Evolutionary conservation across 2,797 vertebrate genomes (phyloP), one percentile per base, ranked within the genome.

Genomic region (Chlorospingus semifuscus): DNA sequence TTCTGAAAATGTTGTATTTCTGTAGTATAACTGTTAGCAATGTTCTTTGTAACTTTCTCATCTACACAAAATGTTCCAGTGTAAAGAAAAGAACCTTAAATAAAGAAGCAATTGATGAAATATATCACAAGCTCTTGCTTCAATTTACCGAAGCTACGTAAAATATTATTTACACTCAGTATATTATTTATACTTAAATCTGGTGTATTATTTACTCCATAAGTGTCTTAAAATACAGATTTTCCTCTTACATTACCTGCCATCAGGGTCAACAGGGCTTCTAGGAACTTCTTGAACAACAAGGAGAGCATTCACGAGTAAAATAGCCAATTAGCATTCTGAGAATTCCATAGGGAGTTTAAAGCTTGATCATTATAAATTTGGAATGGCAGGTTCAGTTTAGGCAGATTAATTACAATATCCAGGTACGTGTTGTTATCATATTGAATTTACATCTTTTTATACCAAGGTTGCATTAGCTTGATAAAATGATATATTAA

Each of bases 351-450:
- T 83, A 79, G 70, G 59, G 91, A 92, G 42, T 91, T 79, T 72
- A 95, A 95, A 94, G 63, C 85, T 94, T 97, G 95, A 97, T 93
- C 75, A 89, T 96, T 96, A 94, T 95, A 96, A 96, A 96, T 96
- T 87, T 97, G 89, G 96, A 96, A 90, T 94, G 94, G 52, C 87
- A 88, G 87, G 71, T 96, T 97, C 87, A 80, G 82, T 96, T 98
- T 96, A 96, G 94, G 95, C 75, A 97, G 90, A 98, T 95, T 97
- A 97, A 97, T 98, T 97, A 97, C 97, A 97, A 94, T 85, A 97
- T 72, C 76, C 91, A 97, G 92, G 95, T 97, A 97, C 9, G 26
- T 36, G 55, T 81, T 95, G 64, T 87, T 95, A 97, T 94, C 86
- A 88, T 96, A 96, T 65, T 92, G 66, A 63, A 97, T 97, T 96